Conservation (phyloP, 2,113 vertebrate species). For the Corvus moneduloides region DNA sequence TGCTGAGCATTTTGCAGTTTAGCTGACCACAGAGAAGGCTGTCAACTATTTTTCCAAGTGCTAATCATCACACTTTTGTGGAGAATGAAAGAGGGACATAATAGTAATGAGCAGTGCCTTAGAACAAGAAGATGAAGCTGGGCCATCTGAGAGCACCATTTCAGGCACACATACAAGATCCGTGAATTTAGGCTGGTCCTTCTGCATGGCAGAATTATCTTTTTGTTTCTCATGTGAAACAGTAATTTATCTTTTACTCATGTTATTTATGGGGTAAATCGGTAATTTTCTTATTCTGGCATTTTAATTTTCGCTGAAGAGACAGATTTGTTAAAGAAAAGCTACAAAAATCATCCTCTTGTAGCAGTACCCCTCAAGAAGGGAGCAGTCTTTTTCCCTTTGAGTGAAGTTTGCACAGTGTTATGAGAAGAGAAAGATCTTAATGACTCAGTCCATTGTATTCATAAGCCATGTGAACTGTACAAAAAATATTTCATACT, state of each 20-base stretch:
- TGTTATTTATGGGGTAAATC: background rate
- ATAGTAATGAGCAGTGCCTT: background rate
- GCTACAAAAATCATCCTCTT: background rate
- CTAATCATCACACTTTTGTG: conserved; percentile 45
- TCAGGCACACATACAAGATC: background rate
- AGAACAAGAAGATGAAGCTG: background rate
- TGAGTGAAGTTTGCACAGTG: background rate
- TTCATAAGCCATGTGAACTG: background rate
- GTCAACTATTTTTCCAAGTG: conserved; percentile 30
- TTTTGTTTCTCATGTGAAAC: background rate
- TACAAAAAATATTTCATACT: background rate
- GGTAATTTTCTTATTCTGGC: conserved; percentile 26
- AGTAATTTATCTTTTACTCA: conserved; percentile 1
- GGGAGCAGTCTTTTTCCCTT: background rate
- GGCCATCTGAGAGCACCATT: background rate
- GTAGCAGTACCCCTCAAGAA: background rate
- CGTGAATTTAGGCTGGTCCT: background rate
- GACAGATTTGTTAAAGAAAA: conserved; percentile 39
- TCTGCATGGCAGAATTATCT: background rate
- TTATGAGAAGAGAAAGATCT: background rate
- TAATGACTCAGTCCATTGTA: background rate
- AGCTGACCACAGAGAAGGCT: conserved; percentile 6
- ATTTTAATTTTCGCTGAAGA: background rate
- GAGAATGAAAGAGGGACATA: conserved; percentile 3
- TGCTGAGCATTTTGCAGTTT: conserved; percentile 6